These are phyloP conservation scores for Speoplatyrhinus poulsoni DNA, from an alignment of 2,113 vertebrate species.

Conservation along the genomic window DNA sequence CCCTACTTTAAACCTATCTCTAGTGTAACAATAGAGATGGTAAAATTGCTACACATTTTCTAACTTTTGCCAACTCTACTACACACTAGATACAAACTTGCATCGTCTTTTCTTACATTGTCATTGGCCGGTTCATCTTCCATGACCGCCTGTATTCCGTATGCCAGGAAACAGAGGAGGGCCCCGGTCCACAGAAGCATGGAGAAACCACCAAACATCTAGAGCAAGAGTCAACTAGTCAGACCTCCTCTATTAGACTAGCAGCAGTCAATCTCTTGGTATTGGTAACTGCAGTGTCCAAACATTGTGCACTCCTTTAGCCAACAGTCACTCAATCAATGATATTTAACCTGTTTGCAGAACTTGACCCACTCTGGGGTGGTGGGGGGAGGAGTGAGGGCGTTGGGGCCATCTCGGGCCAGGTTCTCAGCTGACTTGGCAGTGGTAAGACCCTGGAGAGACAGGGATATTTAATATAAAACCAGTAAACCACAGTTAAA, in stretches of 20 bases:
- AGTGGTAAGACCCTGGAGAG: constrained; percentile 72
- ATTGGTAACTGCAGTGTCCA: no score
- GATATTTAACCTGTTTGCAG: no score
- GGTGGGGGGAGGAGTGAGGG: constrained; percentile 73
- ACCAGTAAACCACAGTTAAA: no score
- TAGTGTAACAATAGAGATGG: no score
- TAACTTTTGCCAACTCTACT: no score
- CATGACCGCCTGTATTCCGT: constrained; percentile 56
- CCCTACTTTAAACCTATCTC: no score
- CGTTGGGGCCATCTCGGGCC: constrained; percentile 79
- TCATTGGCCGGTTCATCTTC: constrained; percentile 79
- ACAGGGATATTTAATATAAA: no score
- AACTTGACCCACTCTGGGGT: constrained; percentile 31
- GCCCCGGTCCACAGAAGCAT: constrained; percentile 83
- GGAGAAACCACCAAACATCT: constrained; percentile 84
- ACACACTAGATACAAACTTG: no score
- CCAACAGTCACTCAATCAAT: no score
- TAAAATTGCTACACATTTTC: no score
- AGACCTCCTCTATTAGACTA: constrained; percentile 71
- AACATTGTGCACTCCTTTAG: no score
- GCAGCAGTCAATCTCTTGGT: no score
- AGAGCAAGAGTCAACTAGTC: constrained; percentile 75
- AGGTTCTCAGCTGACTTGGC: constrained; percentile 79
- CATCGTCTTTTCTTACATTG: constrained; percentile 53
- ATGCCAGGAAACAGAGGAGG: constrained; percentile 45